A percentile compares a stretch with the other conserved stretches of the same genome.
Evolutionary conservation across 2,888 invertebrate species (phyloP).

Genomic region (Anagyrus pseudococci): DNA sequence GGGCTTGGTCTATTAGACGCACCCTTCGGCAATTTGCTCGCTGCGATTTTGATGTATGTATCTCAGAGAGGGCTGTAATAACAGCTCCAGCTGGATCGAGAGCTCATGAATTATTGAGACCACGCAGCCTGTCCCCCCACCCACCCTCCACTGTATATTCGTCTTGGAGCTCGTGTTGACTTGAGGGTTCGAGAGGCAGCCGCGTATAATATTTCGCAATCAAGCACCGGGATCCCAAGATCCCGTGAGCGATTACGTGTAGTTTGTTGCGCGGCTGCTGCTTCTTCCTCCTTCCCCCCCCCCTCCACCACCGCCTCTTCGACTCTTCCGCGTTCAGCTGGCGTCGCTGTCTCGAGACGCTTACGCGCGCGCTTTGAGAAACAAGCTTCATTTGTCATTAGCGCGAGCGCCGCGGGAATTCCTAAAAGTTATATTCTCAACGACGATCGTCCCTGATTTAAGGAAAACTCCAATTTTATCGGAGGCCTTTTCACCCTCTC

Average conservation of each 20-base stretch:
- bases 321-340: neutral
- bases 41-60: slow-evolving; percentile 15
- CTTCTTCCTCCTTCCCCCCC: neutral
- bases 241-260: no score
- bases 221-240: slow-evolving; percentile 16
- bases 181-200: no score
- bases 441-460: no score
- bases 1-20: no score
- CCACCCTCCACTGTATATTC: neutral
- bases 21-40: slow-evolving; percentile 22
- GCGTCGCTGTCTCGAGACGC: no score
- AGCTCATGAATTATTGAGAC: slow-evolving; percentile 36
- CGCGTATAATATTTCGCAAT: slow-evolving; percentile 32
- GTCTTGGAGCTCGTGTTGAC: no score
- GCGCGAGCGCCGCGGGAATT: no score
- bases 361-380: no score
- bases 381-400: no score
- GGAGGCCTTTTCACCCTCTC: no score
- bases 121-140: slow-evolving; percentile 14
- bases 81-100: slow-evolving; percentile 20
- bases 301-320: neutral
- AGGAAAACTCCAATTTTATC: no score
- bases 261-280: neutral
- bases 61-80: slow-evolving; percentile 8
- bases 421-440: no score